Evolutionary conservation across 2,797 vertebrate species (phyloP).

Genomic region (Melanotaenia pygmaea): DNA sequence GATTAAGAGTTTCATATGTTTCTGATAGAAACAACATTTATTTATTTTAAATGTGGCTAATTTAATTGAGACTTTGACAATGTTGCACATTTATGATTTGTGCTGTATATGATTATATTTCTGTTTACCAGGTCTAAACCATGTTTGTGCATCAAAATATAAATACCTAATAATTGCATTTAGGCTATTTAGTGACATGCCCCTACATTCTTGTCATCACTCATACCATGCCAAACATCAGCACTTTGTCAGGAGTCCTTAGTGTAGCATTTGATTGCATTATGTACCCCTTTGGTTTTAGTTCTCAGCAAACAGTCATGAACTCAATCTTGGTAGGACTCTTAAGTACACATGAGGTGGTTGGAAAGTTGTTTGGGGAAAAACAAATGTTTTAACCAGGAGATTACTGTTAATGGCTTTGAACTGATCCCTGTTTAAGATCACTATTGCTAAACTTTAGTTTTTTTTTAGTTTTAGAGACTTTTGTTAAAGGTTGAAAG

Average conservation of each 20-base stretch:
- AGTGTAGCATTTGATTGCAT: not conserved
- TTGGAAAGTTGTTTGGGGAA: not conserved
- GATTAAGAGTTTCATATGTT: not conserved
- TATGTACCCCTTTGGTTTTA: not conserved
- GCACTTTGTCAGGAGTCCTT: not conserved
- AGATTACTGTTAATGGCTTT: too few species aligned
- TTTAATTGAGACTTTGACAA: not conserved
- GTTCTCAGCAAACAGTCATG: not conserved
- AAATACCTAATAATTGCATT: not conserved
- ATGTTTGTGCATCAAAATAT: not conserved
- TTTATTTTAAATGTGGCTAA: not conserved
- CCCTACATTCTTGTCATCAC: not conserved
- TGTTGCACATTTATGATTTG: not conserved
- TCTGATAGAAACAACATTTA: not conserved
- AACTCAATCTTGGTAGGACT: not conserved
- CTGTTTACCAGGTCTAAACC: not conserved
- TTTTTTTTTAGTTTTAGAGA: too few species aligned
- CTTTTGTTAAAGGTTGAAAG: too few species aligned
- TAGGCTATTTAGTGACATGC: too few species aligned
- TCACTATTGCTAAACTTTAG: too few species aligned
- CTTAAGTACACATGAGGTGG: not conserved
- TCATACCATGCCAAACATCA: not conserved
- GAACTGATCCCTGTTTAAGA: too few species aligned
- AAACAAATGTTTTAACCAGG: too few species aligned
- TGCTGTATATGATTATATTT: not conserved